Evolutionary conservation across 2,888 invertebrate species (phyloP), one percentile per base, ranked within the genome.

Genomic region (Ptycholaimellus sp.): DNA sequence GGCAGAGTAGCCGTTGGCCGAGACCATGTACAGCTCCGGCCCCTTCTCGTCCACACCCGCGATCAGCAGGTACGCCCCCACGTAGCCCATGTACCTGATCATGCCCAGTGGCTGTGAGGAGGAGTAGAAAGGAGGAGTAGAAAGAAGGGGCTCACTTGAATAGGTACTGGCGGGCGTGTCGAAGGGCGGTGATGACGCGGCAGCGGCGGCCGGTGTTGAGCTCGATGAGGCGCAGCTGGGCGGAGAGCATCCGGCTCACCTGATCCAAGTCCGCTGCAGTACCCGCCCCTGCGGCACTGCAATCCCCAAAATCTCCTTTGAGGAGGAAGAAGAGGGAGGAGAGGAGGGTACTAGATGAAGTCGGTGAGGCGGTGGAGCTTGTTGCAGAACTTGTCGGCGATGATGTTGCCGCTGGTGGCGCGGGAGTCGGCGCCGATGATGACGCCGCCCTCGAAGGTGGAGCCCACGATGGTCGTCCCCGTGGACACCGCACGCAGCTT

Each of bases 191-290:
- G 43, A 72, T 72, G 1, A 99, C 87, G 0, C 82, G 77, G 30
- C 9, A 11, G 36, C 72, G 70, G 38, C 90, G 72, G 6, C 80
- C 82, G 1, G 85, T 87, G 56, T 81, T 83, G 46, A 96, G 64
- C 35, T 79, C 73, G 58, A 85, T 81, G 35, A 99, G 65, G 57
- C 87, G 83, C 48, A 99, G 61, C 57, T 96, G 82, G 13, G 87
- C 83, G 13, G 49, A 47, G 9, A 99, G 78, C 67, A 83, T 73
- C 51, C 76, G 72, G 1, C 83, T 83, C 6, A 54, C 52, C 74
- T 77, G 79, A 60, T 83, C 80, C 2, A 90, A 83, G 57, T 99
- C 96, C 1, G 96, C 96, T 17, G 96, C 90, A 37, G 93, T 96
- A 39, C 96, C 96, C 39, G 93, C 96, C 42, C 93, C 93, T 57